Percentiles rank a stretch among this genome's conserved stretches.
Evolutionary conservation across 1,140 invertebrate genomes (phyloP).

Genomic region (Camponotus floridanus): DNA sequence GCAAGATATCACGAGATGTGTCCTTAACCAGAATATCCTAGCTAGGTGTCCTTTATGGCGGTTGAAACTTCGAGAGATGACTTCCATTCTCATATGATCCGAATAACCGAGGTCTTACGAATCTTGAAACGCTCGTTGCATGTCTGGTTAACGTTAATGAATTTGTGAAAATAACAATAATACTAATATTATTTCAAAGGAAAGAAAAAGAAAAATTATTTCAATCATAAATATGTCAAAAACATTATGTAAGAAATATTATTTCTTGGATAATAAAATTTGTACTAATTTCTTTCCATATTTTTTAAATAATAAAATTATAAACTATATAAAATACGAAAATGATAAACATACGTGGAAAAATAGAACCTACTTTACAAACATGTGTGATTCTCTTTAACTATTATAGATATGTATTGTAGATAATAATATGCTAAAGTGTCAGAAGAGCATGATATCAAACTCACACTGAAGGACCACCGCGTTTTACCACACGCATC

Average conservation of each 20-base stretch:
- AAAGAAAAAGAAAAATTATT: background rate
- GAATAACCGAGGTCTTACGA: conserved; percentile 20
- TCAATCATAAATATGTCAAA: background rate
- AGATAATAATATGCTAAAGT: background rate
- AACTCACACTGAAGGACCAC: background rate
- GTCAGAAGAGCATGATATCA: background rate
- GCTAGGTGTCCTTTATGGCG: conserved; percentile 80
- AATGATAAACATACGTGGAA: background rate
- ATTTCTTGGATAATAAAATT: too few species aligned
- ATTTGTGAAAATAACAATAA: background rate
- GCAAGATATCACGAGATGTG: conserved; percentile 50
- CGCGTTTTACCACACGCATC: conserved; percentile 20
- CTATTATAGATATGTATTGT: background rate
- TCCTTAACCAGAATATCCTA: conserved; percentile 53
- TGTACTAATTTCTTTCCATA: too few species aligned
- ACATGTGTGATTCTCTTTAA: background rate
- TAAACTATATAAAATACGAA: conserved; percentile 1
- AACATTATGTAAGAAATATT: background rate
- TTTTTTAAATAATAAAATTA: conserved; percentile 8
- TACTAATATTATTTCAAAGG: background rate
- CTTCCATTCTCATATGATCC: conserved; percentile 45
- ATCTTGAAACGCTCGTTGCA: conserved; percentile 9
- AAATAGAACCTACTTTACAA: conserved; percentile 1
- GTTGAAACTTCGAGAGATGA: conserved; percentile 72
- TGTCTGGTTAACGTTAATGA: conserved; percentile 9